Conservation (phyloP, 1,140 invertebrate genomes). For the Hyposmocoma kahamanoa region DNA sequence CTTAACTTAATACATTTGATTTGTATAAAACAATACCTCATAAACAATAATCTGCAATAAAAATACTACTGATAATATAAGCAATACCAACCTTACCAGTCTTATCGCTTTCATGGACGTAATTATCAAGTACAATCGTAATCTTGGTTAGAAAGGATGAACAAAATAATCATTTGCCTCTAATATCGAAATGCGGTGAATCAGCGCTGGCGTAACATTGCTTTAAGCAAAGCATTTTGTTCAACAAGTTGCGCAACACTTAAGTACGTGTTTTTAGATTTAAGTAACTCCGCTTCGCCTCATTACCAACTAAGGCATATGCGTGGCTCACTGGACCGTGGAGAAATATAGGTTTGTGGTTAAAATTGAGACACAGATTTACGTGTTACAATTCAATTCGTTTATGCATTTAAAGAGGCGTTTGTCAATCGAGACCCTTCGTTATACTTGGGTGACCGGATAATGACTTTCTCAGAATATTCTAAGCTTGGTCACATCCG, state of each 20-base stretch:
- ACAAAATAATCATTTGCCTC: background rate
- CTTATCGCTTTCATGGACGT: too few relatives aligned
- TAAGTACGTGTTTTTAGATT: background rate
- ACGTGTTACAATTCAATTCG: conserved; percentile 1
- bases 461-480: too few relatives aligned
- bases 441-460: too few relatives aligned
- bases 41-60: too few relatives aligned
- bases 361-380: conserved; percentile 50
- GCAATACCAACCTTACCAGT: too few relatives aligned
- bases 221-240: conserved; percentile 26
- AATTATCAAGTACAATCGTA: too few relatives aligned
- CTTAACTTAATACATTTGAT: background rate
- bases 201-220: conserved; percentile 12
- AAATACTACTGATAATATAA: too few relatives aligned
- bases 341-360: conserved; percentile 28
- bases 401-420: too few relatives aligned
- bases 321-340: conserved; percentile 36
- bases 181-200: conserved; percentile 12
- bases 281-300: conserved; percentile 24
- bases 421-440: too few relatives aligned
- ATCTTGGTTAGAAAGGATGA: background rate
- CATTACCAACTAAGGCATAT: conserved; percentile 24
- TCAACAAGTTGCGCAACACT: conserved; percentile 28
- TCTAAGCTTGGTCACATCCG: too few relatives aligned
- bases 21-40: background rate